Conservation (phyloP, 1,140 invertebrate species). For the Drosophila fuyamai region DNA sequence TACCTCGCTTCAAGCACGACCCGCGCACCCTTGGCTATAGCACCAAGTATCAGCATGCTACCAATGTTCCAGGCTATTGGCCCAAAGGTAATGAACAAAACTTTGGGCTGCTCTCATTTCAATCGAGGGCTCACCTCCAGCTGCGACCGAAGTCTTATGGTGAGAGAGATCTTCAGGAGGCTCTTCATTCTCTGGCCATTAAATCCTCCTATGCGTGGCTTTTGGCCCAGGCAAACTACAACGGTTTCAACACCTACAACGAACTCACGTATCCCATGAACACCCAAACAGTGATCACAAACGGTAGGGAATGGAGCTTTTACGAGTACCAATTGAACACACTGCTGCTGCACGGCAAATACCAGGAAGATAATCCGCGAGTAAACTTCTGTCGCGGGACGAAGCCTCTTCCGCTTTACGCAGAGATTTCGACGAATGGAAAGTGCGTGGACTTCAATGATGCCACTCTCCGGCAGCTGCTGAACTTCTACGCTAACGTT, state of each 20-base stretch:
- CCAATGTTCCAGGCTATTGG: constrained; percentile 92
- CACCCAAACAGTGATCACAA: constrained; percentile 93
- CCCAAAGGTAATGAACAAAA: constrained; percentile 89
- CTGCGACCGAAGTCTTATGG: constrained; percentile 85
- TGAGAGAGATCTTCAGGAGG: constrained; percentile 86
- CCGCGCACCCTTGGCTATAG: constrained; percentile 87
- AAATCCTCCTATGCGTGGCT: constrained; percentile 92
- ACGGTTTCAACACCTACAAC: constrained; percentile 94
- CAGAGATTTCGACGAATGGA: constrained; percentile 88
- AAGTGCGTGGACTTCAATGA: constrained; percentile 93
- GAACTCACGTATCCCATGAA: constrained; percentile 95
- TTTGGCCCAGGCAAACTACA: constrained; percentile 91
- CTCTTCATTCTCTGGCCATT: constrained; percentile 90
- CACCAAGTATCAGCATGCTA: constrained; percentile 86
- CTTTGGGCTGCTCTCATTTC: constrained; percentile 91
- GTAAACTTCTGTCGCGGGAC: constrained; percentile 94
- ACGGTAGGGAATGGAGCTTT: constrained; percentile 93
- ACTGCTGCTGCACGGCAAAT: constrained; percentile 87
- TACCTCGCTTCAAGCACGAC: constrained; percentile 86
- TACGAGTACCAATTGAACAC: constrained; percentile 96
- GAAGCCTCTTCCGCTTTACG: constrained; percentile 90
- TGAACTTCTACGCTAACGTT: constrained; percentile 91
- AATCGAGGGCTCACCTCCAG: constrained; percentile 87
- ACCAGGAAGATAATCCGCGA: constrained; percentile 88
- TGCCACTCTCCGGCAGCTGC: constrained; percentile 89